phyloP scores from a whole-genome alignment of 2,113 vertebrate genomes.

The Eubucco bourcierii region DNA sequence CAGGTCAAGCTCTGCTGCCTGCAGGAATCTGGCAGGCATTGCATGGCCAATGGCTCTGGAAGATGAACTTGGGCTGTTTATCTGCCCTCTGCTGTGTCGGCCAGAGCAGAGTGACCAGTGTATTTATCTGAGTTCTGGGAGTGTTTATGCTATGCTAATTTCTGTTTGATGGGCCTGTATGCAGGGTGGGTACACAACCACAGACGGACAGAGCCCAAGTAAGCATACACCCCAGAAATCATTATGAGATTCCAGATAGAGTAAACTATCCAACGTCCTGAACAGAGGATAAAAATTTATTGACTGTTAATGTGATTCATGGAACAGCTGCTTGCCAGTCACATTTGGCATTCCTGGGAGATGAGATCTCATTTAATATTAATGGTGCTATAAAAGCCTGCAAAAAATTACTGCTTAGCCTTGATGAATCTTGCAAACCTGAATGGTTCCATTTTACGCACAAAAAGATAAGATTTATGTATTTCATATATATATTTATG shows the following conservation, averaged over 20 bases:
- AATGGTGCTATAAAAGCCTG: slow-evolving; percentile 59
- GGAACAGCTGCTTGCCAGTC: slow-evolving; percentile 65
- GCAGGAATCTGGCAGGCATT: not conserved
- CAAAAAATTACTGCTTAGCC: slow-evolving; percentile 37
- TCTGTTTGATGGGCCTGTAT: slow-evolving; percentile 49
- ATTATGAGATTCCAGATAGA: slow-evolving; percentile 58
- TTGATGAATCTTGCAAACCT: slow-evolving; percentile 43
- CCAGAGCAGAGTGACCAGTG: not conserved
- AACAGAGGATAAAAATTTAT: slow-evolving; percentile 64
- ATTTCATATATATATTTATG: slow-evolving; percentile 26
- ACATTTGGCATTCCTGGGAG: slow-evolving; percentile 56
- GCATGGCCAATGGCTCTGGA: not conserved
- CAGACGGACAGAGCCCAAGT: slow-evolving; percentile 42
- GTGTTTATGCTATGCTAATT: slow-evolving; percentile 48
- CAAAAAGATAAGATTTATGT: slow-evolving; percentile 46
- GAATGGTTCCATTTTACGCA: slow-evolving; percentile 40
- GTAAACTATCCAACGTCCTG: slow-evolving; percentile 44
- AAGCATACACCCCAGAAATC: slow-evolving; percentile 53
- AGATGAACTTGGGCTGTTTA: not conserved
- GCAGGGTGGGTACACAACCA: slow-evolving; percentile 6
- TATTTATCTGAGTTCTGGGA: not conserved
- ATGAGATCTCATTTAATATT: slow-evolving; percentile 70
- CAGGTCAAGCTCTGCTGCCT: slow-evolving; percentile 13
- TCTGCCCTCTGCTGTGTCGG: not conserved
- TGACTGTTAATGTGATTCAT: slow-evolving; percentile 69